Evolutionary conservation across 2,888 invertebrate genomes (phyloP), one percentile per base, ranked within the genome.

Genomic region (Eupithecia subumbrata): DNA sequence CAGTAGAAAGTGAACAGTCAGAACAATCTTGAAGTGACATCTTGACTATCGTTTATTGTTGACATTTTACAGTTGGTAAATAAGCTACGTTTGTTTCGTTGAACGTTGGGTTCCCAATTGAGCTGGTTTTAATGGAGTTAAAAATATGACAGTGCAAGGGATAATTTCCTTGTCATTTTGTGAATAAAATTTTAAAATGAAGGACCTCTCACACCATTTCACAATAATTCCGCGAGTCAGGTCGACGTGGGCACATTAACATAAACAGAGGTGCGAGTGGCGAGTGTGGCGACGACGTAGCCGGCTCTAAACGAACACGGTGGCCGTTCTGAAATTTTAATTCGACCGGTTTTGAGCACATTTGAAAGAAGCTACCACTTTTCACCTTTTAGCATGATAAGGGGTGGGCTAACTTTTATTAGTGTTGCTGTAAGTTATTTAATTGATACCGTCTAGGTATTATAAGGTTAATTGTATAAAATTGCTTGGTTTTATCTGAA

Each of bases 251-350:
- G 22, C 60, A 22, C 22, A 60, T 60, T 16, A 69, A 16, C 69
- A 71, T 71, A 48, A 71, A 56, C 56, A 48, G 18, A 74, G 63
- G 73, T 69, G 43, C 63, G 48, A 67, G 56, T 18, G 71, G 63
- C 45, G n/a, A n/a, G n/a, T n/a, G n/a, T n/a, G n/a, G n/a, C n/a
- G n/a, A n/a, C n/a, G 12, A 37, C 63, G 71, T 48, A 45, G 70
- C 52, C 71, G 43, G 74, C 77, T 75, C 76, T 73, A 64, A 76
- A 76, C 71, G 74, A 75, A 73, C 63, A 25, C 76, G 72, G 75
- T 71, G 75, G 73, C 78, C 76, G 73, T 67, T 75, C 71, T 37
- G 66, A 68, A 76, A 79, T 75, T 74, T 73, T 76, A 80, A 80
- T 80, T 77, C 68, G 63, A 80, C 79, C 70, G 77, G 78, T 80